phyloP scores from a whole-genome alignment of 2,113 vertebrate genomes.

The Tympanuchus pallidicinctus region DNA sequence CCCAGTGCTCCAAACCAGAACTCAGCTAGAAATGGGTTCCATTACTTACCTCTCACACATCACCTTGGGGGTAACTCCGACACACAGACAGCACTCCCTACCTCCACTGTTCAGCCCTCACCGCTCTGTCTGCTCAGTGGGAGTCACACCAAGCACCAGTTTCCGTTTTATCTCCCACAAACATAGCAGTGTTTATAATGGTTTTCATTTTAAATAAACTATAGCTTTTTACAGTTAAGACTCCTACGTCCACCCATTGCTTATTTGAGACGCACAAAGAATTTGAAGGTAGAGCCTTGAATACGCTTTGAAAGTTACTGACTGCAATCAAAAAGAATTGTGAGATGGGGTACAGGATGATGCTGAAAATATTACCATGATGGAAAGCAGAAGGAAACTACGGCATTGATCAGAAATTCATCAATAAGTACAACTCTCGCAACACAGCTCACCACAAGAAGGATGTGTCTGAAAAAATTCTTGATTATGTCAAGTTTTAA shows the following conservation, averaged over 20 bases:
- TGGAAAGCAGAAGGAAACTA: background rate
- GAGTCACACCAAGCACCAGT: background rate
- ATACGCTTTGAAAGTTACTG: background rate
- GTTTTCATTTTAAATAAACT: background rate
- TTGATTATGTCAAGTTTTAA: background rate
- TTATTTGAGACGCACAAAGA: background rate
- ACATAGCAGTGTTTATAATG: background rate
- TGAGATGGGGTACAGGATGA: background rate
- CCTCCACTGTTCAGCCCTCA: fast-evolving
- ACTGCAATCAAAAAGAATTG: background rate
- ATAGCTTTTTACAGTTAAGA: background rate
- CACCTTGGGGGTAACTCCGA: background rate
- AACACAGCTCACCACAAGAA: background rate
- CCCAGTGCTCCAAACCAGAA: background rate
- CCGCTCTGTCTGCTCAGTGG: background rate
- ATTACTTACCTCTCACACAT: background rate
- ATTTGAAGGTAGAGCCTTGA: background rate
- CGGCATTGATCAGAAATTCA: background rate
- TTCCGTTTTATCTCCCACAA: background rate
- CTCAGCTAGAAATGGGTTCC: background rate
- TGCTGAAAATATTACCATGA: background rate
- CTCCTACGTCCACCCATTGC: background rate
- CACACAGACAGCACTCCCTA: background rate
- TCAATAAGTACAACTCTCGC: background rate
- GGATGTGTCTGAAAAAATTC: background rate